phyloP scores from a whole-genome alignment of 2,888 invertebrate species.

The Noctua janthe region DNA sequence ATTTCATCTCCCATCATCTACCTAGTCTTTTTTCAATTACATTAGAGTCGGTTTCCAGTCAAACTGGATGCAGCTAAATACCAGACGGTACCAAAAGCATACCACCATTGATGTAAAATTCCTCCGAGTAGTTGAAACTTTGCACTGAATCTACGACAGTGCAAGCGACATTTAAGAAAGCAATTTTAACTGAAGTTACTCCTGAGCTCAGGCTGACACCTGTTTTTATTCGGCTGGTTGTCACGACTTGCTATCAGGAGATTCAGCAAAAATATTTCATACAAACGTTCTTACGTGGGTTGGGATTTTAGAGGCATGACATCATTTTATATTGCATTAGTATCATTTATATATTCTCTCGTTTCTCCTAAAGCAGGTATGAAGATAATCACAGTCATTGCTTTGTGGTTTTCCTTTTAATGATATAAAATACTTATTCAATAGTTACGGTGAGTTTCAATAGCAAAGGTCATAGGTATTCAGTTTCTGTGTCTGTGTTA shows the following conservation, averaged over 20 bases:
- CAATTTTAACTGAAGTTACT: conserved; percentile 15
- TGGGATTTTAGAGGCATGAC: neutral
- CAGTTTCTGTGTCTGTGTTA: conserved; percentile 73
- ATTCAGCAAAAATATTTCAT: conserved; percentile 4
- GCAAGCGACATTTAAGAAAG: conserved; percentile 1
- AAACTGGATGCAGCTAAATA: neutral
- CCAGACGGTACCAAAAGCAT: neutral
- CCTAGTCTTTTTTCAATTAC: neutral
- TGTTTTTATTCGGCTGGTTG: conserved; percentile 13
- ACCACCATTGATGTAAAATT: neutral
- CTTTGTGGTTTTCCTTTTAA: conserved; percentile 52
- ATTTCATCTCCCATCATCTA: neutral
- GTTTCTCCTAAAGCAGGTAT: conserved; percentile 16
- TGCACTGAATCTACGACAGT: neutral
- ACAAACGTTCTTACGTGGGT: neutral
- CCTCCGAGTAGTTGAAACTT: neutral
- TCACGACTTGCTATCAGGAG: conserved; percentile 1
- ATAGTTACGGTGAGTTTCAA: conserved; percentile 53
- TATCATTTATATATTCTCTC: neutral
- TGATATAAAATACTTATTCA: conserved; percentile 50
- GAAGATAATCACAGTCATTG: conserved; percentile 15
- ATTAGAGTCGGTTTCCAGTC: neutral
- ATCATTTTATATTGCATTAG: neutral
- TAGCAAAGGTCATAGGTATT: conserved; percentile 74
- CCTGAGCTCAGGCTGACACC: neutral